phyloP scores from a whole-genome alignment of 2,113 vertebrate species.

The Machaerirhynchus nigripectus region DNA sequence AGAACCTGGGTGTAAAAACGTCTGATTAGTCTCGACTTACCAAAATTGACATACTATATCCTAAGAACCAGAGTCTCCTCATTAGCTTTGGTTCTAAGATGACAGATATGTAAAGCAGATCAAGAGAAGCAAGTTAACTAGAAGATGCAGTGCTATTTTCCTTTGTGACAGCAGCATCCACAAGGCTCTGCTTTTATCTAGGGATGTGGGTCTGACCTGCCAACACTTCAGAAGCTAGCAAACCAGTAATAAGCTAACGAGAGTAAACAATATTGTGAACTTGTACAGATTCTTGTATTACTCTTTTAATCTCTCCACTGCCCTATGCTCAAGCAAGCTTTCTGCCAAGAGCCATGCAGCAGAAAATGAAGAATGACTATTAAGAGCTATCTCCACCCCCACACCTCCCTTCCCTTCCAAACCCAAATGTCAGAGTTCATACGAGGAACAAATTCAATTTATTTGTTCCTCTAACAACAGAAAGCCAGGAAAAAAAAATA shows the following conservation, averaged over 20 bases:
- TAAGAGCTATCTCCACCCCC: background rate
- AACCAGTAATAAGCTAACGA: background rate
- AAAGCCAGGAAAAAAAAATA: background rate
- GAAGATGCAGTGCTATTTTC: background rate
- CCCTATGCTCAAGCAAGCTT: background rate
- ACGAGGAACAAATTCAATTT: background rate
- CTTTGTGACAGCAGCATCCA: background rate
- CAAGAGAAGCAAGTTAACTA: background rate
- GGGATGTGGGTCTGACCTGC: background rate
- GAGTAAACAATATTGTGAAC: background rate
- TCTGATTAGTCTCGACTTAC: background rate
- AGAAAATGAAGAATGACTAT: background rate
- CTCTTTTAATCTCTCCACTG: background rate
- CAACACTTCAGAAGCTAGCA: background rate
- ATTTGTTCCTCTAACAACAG: background rate
- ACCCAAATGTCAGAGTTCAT: background rate
- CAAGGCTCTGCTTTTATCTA: background rate
- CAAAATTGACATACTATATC: background rate
- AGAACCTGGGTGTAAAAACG: background rate
- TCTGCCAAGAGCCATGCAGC: background rate
- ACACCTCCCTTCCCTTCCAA: background rate
- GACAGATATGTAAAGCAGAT: background rate
- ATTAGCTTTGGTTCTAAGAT: background rate
- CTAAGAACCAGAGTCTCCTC: background rate
- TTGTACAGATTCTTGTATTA: background rate